Percentiles rank a stretch among this genome's conserved stretches.
Evolutionary conservation across 2,113 vertebrate species (phyloP).

Genomic region (Canis aureus): DNA sequence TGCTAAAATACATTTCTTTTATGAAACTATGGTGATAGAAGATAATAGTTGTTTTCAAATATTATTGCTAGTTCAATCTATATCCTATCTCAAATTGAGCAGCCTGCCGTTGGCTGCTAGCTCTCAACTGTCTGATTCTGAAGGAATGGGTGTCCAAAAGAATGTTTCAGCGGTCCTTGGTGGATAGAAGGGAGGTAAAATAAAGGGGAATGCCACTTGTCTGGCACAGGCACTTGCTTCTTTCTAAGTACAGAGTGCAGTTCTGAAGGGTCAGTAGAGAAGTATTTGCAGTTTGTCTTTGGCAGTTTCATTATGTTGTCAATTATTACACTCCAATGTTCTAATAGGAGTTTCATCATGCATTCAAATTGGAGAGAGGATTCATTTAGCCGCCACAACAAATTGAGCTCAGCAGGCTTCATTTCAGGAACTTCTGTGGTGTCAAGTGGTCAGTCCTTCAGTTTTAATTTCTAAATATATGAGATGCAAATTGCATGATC

Average conservation of each 20-base stretch:
- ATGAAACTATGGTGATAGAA: not conserved
- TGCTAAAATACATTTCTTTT: not conserved
- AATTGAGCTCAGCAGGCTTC: conserved; percentile 86
- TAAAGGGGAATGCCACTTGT: not conserved
- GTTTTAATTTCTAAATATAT: conserved; percentile 87
- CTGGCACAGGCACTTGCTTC: conserved; percentile 6
- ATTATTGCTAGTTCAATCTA: not conserved
- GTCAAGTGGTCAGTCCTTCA: conserved; percentile 87
- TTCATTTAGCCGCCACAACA: conserved; percentile 85
- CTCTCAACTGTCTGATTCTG: not conserved
- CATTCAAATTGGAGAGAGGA: conserved; percentile 82
- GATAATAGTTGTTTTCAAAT: not conserved
- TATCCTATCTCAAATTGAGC: not conserved
- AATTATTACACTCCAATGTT: conserved; percentile 76
- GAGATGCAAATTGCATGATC: conserved; percentile 85
- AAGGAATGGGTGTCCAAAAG: not conserved
- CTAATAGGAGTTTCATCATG: conserved; percentile 83
- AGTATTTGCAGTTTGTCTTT: conserved; percentile 67
- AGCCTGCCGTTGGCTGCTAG: not conserved
- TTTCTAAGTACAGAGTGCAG: not conserved
- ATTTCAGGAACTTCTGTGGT: conserved; percentile 85
- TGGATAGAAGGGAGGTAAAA: not conserved
- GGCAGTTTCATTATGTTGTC: conserved; percentile 79
- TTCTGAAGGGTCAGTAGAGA: conserved; percentile 69
- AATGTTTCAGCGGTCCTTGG: not conserved